Base-by-base conservation (phyloP, 2,888 invertebrate genomes). In the Blastobasis adustella region DNA sequence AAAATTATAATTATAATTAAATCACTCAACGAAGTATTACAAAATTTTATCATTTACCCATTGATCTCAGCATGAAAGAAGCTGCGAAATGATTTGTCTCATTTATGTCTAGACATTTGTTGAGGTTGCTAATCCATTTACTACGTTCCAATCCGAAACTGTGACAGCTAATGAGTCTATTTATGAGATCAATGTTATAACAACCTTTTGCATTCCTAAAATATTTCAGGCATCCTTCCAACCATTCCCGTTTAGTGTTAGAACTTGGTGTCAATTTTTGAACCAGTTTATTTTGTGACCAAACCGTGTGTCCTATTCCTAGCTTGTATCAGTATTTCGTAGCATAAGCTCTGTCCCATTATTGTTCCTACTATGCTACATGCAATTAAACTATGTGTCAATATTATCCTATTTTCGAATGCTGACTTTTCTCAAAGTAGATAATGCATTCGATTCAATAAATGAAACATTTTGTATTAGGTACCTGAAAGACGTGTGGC, bases 251-350 rank as follows among this genome's bases (percentile, higher is more conserved):
- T 38, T 45, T 47, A 51, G 47, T 51, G 54, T 48, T 49, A 54
- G 53, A 56, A 47, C 49, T 62, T 55, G 41, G 41, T 41, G 40
- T 9, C 9, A 10, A 37, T 39, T 44, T 49, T n/a, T 23, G 9
- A 48, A 57, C 58, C 57, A 46, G 49, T 46, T 49, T 53, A 45
- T 42, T 63, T 69, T 68, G 68, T 67, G 71, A 76, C 73, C 76
- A 76, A 76, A 77, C 71, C 69, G 59, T 63, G 59, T 62, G 66
- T 63, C 77, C 76, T 72, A 74, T 69, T 73, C 81, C 80, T 85
- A 84, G 78, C 71, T 71, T 76, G 65, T 79, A 81, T 81, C 84
- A 85, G 83, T 86, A 86, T 85, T 84, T 74, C 68, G 65, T 85
- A 84, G 78, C 52, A 46, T 86, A 84, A 85, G 84, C 63, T 73